phyloP scores from a whole-genome alignment of 2,113 vertebrate species.

The Strix uralensis region DNA sequence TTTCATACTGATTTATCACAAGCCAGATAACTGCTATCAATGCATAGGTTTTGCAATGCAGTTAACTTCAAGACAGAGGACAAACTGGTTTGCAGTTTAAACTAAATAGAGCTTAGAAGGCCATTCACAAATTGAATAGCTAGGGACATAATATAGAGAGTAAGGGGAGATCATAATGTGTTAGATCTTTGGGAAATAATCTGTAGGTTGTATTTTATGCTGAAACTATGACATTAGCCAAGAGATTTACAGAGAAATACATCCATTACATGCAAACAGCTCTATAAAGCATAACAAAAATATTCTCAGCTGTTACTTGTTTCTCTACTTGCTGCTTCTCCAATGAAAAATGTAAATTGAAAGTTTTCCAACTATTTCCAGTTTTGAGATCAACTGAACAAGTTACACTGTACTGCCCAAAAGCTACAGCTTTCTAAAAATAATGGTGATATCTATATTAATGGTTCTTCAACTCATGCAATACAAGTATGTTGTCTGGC shows the following conservation, averaged over 20 bases:
- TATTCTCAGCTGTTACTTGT: constrained; percentile 12
- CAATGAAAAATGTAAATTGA: constrained; percentile 12
- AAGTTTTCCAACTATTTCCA: constrained; percentile 34
- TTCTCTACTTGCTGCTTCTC: background rate
- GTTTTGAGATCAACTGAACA: too few species aligned
- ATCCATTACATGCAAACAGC: background rate
- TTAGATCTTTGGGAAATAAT: background rate
- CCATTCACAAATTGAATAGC: background rate
- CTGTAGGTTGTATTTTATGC: background rate
- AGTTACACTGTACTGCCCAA: background rate
- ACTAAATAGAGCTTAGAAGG: background rate
- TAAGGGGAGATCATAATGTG: background rate
- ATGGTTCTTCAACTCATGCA: constrained; percentile 46
- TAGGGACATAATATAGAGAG: background rate
- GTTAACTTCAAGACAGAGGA: background rate
- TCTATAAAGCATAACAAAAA: background rate
- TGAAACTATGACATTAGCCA: background rate
- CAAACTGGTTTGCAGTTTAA: background rate
- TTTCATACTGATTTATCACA: background rate
- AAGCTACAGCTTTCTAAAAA: constrained; percentile 53
- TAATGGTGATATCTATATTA: constrained; percentile 23
- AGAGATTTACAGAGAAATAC: background rate
- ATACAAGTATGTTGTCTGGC: constrained; percentile 15
- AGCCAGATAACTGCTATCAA: background rate
- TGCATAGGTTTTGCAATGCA: background rate